Evolutionary conservation across 2,888 invertebrate genomes (phyloP).

Genomic region (Lochmaea capreae): DNA sequence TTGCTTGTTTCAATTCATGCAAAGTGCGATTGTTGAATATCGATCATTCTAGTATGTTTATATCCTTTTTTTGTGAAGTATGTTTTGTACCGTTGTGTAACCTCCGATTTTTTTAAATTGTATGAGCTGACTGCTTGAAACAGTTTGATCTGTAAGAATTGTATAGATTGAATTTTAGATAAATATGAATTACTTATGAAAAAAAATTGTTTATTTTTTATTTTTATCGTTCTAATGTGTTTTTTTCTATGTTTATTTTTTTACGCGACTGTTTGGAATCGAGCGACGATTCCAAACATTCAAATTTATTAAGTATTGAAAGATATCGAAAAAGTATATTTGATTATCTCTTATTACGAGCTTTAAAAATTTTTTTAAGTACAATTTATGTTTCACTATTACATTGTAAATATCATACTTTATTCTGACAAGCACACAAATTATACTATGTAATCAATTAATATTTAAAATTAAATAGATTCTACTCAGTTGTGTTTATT

Average conservation of each 20-base stretch:
- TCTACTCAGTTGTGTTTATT: slow-evolving; percentile 57
- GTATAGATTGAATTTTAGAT: slow-evolving; percentile 60
- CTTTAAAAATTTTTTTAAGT: slow-evolving; percentile 64
- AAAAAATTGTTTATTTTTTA: slow-evolving; percentile 48
- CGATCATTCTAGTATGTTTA: not conserved
- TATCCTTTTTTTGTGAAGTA: not conserved
- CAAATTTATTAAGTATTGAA: slow-evolving; percentile 45
- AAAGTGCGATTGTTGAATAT: no score
- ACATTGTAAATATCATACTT: slow-evolving; percentile 68
- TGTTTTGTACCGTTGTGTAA: slow-evolving; percentile 2
- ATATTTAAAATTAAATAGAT: slow-evolving; percentile 67
- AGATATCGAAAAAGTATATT: slow-evolving; percentile 50
- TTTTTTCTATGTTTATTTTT: slow-evolving; percentile 40
- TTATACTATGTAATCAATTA: slow-evolving; percentile 68
- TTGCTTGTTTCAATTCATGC: no score
- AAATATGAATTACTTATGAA: slow-evolving; percentile 52
- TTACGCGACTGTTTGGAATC: slow-evolving; percentile 45
- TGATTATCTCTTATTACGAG: slow-evolving; percentile 58
- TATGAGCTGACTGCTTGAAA: slow-evolving; percentile 55
- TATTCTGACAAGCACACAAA: slow-evolving; percentile 66
- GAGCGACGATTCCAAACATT: slow-evolving; percentile 46
- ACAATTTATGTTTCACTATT: slow-evolving; percentile 64
- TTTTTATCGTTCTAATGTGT: slow-evolving; percentile 48
- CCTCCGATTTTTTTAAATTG: not conserved
- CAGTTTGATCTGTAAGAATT: slow-evolving; percentile 60